Base-by-base conservation (phyloP, 2,888 invertebrate species). In the Zaprionus bogoriensis region DNA sequence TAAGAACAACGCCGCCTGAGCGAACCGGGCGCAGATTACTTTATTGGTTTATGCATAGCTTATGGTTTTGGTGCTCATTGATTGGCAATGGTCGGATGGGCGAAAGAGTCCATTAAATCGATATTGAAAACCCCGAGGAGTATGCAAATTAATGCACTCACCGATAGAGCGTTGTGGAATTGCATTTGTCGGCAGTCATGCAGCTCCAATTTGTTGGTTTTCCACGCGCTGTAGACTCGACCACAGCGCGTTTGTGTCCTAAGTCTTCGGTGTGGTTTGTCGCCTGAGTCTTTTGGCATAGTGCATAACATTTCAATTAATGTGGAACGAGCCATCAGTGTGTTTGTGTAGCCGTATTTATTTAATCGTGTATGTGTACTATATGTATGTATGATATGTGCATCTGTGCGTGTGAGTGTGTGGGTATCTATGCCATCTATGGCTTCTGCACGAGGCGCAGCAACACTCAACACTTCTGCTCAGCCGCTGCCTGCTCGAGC, bases 301-400 rank as follows among this genome's bases (percentile, higher is more conserved):
- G 44, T 38, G 70, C 50, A 52, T 62, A 78, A 81, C 82, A 78
- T 77, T 77, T 84, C 82, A 77, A 77, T 84, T 81, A 81, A 42
- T 47, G 45, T 47, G n/a, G 28, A 36, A 10, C 7, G 22, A 9
- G 6, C 25, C 25, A 5, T 23, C 38, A 23, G 44, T 25, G n/a
- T n/a, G n/a, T n/a, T n/a, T n/a, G n/a, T n/a, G n/a, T n/a, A n/a
- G n/a, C n/a, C n/a, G n/a, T n/a, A n/a, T n/a, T n/a, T n/a, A n/a
- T n/a, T n/a, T n/a, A n/a, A n/a, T n/a, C n/a, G n/a, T n/a, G n/a
- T n/a, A n/a, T n/a, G n/a, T n/a, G n/a, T n/a, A n/a, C n/a, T n/a
- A n/a, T n/a, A n/a, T n/a, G 27, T 25, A 32, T 12, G 39, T 50
- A 27, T 5, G n/a, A 6, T 14, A 23, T 12, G 30, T 27, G 19